phyloP scores from a whole-genome alignment of 2,113 vertebrate species.

The Oncorhynchus mykiss region DNA sequence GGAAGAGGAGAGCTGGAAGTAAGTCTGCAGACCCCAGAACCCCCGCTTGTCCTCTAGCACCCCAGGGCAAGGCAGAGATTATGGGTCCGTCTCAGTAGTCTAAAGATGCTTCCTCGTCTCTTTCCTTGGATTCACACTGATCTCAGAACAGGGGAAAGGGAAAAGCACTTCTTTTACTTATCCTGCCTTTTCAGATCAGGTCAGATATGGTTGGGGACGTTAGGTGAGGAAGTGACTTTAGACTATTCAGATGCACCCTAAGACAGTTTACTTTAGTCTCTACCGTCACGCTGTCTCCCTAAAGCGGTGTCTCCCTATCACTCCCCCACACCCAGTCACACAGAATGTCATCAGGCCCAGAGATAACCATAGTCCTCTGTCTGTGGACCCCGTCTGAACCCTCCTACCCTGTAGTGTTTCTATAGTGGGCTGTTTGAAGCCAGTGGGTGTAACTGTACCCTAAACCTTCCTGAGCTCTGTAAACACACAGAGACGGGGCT shows the following conservation, averaged over 20 bases:
- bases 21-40: slow-evolving; percentile 62
- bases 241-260: not conserved
- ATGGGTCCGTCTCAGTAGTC: not conserved
- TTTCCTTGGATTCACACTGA: not conserved
- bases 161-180: not conserved
- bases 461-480: not conserved
- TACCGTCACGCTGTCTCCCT: no score
- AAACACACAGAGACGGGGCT: not conserved
- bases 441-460: not conserved
- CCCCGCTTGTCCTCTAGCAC: slow-evolving; percentile 35
- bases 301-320: no score
- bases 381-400: not conserved
- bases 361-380: not conserved
- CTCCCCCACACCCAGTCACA: not conserved
- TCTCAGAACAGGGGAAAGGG: not conserved
- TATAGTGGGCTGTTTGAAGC: not conserved
- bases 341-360: not conserved
- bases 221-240: not conserved
- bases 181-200: not conserved
- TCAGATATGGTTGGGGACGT: not conserved
- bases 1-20: slow-evolving; percentile 74
- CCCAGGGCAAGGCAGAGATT: slow-evolving; percentile 3
- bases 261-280: no score
- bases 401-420: not conserved
- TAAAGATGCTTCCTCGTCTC: not conserved